Evolutionary conservation across 2,888 invertebrate genomes (phyloP), one percentile per base, ranked within the genome.

Genomic region (Acleris laterana): DNA sequence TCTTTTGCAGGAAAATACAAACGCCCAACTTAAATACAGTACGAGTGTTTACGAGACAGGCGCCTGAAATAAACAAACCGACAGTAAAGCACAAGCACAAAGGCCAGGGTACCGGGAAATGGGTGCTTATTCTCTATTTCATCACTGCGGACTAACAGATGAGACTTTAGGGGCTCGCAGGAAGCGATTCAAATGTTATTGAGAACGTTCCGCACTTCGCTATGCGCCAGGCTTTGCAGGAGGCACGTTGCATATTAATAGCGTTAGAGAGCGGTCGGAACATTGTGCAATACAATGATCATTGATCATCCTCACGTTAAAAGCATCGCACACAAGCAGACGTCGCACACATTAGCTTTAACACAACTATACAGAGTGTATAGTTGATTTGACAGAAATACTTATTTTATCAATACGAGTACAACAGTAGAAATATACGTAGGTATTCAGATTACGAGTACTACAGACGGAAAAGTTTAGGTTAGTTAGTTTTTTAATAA

Each of bases 61-160:
- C 84, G 82, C 84, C 81, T 79, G 84, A 87, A 88, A 89, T 90
- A 89, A 90, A 90, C 89, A 88, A 87, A 87, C 88, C 84, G 84
- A 80, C 81, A 82, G 82, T 87, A 85, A 85, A 88, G 83, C 81
- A 85, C 84, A 86, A 87, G 83, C 82, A 85, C 84, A 87, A 87
- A 87, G 84, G 83, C 83, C 82, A 81, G 81, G 82, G 81, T 84
- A 82, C 82, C 77, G 77, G 79, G 78, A 85, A 89, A 87, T 81
- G 80, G 80, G 80, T 78, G 75, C 77, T 79, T 80, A 79, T 84
- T 84, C 83, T 80, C 79, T 81, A 78, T 84, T 88, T 86, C 84
- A 84, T 86, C 82, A 81, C 78, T 72, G 75, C 73, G 73, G 76
- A 78, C 78, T 78, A 78, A 78, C 78, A 84, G 82, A 84, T 77